Base-by-base conservation (phyloP, 2,888 invertebrate genomes). In the Platerodrilus igneus region DNA sequence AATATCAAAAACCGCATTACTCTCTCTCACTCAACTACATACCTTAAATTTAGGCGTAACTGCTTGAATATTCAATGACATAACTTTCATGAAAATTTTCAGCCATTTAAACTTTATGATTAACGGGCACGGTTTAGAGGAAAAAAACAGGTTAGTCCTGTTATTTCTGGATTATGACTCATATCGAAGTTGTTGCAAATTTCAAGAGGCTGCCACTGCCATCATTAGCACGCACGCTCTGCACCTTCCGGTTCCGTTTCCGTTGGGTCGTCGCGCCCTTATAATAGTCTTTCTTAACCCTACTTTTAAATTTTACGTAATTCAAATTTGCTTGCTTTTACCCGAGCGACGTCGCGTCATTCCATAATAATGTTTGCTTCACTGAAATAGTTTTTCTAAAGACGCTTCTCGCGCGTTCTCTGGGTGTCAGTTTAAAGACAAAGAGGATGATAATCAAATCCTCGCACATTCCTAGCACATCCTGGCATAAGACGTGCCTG, bases 191-290 rank as follows among this genome's bases (percentile, higher is more conserved):
- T 41, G 34, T 37, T 40, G 34, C 41, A 40, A 46, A 41, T 45
- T 41, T 44, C 44, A 41, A 51, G 54, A 48, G 51, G 40, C 44
- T 46, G 48, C 47, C 39, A 57, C 47, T 44, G 54, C 51, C 62
- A 58, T 64, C 63, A 66, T 66, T 66, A 66, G 66, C 64, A 66
- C 66, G 64, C 66, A 64, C 66, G 66, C 66, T 63, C 61, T 59
- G 53, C n/a, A n/a, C 50, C 64, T 63, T 66, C 66, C 66, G 60
- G 47, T 64, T 66, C 66, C 66, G 61, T 58, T 64, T 63, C 63
- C 62, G 60, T 52, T 55, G 38, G 36, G 34, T 47, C 56, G 56
- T 54, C 57, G 56, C 58, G 51, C 57, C 55, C 57, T 48, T 53
- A 51, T 48, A 47, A 42, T 45, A 54, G 51, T 55, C 57, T 57